Base-by-base conservation (phyloP, 2,888 invertebrate species). In the Brachyptera putata region DNA sequence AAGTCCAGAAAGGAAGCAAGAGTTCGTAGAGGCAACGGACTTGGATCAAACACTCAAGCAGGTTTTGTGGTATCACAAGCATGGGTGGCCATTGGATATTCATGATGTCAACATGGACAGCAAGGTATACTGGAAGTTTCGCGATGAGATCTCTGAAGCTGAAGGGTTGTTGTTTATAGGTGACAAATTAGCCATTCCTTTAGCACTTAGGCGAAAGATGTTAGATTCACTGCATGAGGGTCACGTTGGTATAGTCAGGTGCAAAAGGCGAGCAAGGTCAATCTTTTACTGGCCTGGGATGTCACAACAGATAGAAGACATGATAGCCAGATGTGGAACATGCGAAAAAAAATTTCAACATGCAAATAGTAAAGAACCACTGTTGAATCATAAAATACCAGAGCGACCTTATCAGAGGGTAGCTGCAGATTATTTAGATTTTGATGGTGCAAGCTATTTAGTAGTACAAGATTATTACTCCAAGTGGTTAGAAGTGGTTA, bases 341-440 rank as follows among this genome's bases (percentile, higher is more conserved):
- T 57, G 57, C 21, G 24, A 57, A 14, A n/a, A n/a, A n/a, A n/a
- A 37, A 7, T 57, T 41, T 57, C 16, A 18, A 30, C 11, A n/a
- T 39, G n/a, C 11, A 24, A 57, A 65, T 7, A 37, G 46, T 55
- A 63, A 66, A 57, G 65, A 68, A 48, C 61, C 67, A 16, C 34
- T 72, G 60, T 55, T 66, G 3, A 56, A 58, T 43, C 68, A 70
- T 61, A 43, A 63, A 14, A 55, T 69, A 43, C 69, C 70, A 24
- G 50, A 56, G 13, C 26, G 66, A 18, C 66, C 67, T 4, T 73
- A 66, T 61, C 39, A 67, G 30, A 69, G 69, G 58, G 58, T 72
- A 34, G 68, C 61, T 21, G 62, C 68, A 49, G 71, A 72, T 66
- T 67, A 71, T 62, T 64, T 67, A 41, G 66, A 70, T 56, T 66